Conservation (phyloP, 2,113 vertebrate species). For the Fregata magnificens region DNA sequence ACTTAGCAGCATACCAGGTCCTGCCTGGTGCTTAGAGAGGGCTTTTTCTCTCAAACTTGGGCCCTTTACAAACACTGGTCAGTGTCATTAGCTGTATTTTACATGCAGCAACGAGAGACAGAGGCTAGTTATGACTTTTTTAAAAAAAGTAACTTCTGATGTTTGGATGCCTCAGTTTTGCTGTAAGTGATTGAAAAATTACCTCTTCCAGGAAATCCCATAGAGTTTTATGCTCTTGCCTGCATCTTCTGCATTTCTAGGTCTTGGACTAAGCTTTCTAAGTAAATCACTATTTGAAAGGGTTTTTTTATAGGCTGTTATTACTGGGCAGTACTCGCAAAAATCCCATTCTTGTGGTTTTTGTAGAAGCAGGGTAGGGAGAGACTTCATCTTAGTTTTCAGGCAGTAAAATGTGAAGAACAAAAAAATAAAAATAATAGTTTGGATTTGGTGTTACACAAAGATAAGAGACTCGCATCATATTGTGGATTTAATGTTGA, state of each 20-base stretch:
- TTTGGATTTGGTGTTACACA: background rate
- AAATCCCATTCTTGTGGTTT: background rate
- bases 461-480: background rate
- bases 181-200: background rate
- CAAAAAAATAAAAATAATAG: background rate
- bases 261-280: background rate
- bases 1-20: background rate
- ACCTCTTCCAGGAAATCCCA: background rate
- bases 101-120: background rate
- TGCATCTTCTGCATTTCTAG: background rate
- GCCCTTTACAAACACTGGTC: background rate
- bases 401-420: background rate
- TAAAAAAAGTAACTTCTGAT: background rate
- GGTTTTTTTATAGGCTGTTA: background rate
- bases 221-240: background rate
- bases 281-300: background rate
- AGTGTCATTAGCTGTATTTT: background rate
- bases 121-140: background rate
- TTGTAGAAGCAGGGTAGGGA: background rate
- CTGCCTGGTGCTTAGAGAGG: background rate
- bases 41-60: background rate
- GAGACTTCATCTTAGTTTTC: background rate
- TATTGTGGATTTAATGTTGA: background rate
- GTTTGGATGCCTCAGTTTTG: background rate
- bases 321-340: background rate